These are phyloP conservation scores for Bathynomus jamesi DNA, from an alignment of 1,140 invertebrate species.

Conservation along the genomic window DNA sequence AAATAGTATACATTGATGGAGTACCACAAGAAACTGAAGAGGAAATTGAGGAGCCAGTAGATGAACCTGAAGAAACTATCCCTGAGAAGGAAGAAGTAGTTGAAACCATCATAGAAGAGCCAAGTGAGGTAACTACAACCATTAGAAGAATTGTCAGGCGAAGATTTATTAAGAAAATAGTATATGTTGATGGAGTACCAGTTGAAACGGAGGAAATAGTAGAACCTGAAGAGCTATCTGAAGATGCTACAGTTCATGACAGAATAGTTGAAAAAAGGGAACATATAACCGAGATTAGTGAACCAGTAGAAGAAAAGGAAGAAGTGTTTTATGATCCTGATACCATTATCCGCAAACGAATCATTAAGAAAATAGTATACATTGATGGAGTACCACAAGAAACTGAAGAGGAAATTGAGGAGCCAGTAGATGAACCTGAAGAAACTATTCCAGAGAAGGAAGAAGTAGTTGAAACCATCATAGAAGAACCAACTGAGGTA, in stretches of 20 bases:
- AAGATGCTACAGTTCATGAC: too few relatives aligned
- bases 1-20: conserved; percentile 16
- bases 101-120: background rate
- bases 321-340: too few relatives aligned
- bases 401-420: conserved; percentile 8
- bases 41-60: conserved; percentile 13
- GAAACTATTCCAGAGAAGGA: too few relatives aligned
- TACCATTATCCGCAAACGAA: conserved; percentile 64
- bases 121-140: background rate
- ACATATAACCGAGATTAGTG: too few relatives aligned
- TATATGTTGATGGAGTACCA: conserved; percentile 10
- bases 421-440: background rate
- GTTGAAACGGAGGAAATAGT: conserved; percentile 13
- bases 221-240: conserved; percentile 17
- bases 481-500: too few relatives aligned
- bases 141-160: background rate
- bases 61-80: conserved; percentile 9
- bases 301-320: too few relatives aligned
- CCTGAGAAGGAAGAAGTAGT: conserved; percentile 17
- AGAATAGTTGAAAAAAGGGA: too few relatives aligned
- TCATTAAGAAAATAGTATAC: conserved; percentile 12
- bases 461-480: too few relatives aligned
- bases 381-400: conserved; percentile 9
- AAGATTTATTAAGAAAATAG: conserved; percentile 14
- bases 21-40: conserved; percentile 20